Evolutionary conservation across 2,888 invertebrate genomes (phyloP).

Genomic region (Conomelus anceps): DNA sequence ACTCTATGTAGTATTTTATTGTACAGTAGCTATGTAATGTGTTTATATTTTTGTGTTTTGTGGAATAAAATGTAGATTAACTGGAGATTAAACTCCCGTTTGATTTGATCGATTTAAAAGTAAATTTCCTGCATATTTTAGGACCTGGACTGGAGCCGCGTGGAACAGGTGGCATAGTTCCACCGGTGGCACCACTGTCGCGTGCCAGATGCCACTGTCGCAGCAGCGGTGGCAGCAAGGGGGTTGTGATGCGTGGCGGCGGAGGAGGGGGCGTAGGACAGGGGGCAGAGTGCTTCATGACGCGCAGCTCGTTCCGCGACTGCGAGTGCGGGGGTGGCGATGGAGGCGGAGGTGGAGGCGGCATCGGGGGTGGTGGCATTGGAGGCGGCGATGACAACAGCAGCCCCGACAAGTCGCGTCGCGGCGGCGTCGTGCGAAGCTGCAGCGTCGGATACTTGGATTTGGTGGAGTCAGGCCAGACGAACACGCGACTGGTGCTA

Average conservation of each 20-base stretch:
- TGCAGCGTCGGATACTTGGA: conserved; percentile 86
- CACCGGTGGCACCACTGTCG: conserved; percentile 30
- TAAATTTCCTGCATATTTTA: no score
- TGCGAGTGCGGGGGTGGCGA: conserved; percentile 31
- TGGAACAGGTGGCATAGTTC: conserved; percentile 3
- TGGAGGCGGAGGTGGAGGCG: background rate
- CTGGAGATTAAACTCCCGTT: no score
- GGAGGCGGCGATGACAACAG: conserved; percentile 19
- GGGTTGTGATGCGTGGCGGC: conserved; percentile 9
- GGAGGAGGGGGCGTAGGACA: background rate
- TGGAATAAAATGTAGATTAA: no score
- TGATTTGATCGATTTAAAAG: no score
- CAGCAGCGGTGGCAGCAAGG: conserved; percentile 9
- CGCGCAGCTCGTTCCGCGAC: conserved; percentile 32
- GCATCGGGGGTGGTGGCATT: background rate
- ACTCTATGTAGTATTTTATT: no score
- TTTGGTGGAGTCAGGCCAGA: conserved; percentile 61
- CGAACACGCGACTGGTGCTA: conserved; percentile 39
- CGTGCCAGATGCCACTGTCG: conserved; percentile 20
- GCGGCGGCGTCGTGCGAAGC: conserved; percentile 45
- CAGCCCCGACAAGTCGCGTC: conserved; percentile 17
- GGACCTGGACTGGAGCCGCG: conserved; percentile 24
- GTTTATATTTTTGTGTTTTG: no score
- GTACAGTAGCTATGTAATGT: no score
- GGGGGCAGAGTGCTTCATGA: conserved; percentile 33